These are phyloP conservation scores for Xenus cinereus DNA, from an alignment of 2,113 vertebrate genomes.

Conservation along the genomic window DNA sequence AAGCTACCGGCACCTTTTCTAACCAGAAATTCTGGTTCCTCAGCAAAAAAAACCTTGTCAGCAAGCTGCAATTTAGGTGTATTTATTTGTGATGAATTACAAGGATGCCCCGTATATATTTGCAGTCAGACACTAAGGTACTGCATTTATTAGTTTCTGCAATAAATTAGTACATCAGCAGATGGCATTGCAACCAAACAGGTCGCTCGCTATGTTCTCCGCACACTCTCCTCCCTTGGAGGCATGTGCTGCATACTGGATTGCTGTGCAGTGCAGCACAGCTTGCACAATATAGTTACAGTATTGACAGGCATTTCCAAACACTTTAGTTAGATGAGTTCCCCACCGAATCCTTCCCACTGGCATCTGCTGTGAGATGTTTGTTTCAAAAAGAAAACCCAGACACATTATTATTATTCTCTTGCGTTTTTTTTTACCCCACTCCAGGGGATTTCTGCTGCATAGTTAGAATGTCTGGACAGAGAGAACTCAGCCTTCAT, in stretches of 20 bases:
- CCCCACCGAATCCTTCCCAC: neutral
- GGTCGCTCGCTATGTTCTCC: neutral
- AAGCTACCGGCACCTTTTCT: neutral
- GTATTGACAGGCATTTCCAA: neutral
- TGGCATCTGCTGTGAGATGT: neutral
- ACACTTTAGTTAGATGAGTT: neutral
- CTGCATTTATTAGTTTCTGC: neutral
- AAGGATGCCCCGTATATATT: neutral
- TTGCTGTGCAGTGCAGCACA: neutral
- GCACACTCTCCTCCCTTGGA: neutral
- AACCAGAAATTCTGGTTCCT: neutral
- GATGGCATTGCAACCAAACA: slow-evolving; percentile 33
- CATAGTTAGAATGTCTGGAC: neutral
- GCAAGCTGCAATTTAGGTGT: neutral
- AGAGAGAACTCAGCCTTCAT: neutral
- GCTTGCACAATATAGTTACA: neutral
- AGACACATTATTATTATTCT: neutral
- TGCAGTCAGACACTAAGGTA: neutral
- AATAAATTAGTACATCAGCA: slow-evolving; percentile 13
- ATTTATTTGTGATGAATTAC: neutral
- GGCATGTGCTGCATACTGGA: neutral
- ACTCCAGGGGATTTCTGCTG: neutral
- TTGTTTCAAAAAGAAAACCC: neutral
- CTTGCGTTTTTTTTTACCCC: neutral
- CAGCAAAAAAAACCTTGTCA: neutral